phyloP scores from a whole-genome alignment of 2,888 invertebrate species.

The Alsophila aescularia region DNA sequence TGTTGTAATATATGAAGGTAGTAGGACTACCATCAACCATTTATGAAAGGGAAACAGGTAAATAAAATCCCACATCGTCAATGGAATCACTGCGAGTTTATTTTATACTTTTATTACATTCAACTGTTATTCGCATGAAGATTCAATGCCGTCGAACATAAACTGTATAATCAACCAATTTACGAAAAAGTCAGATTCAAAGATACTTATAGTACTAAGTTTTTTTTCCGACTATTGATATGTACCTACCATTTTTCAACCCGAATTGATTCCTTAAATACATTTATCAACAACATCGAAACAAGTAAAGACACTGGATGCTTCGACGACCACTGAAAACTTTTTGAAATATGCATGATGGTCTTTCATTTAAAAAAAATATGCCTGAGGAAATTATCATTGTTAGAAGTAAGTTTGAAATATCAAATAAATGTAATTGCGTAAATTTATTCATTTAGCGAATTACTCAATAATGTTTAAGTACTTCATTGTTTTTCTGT shows the following conservation, averaged over 20 bases:
- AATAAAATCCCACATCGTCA: slow-evolving; percentile 69
- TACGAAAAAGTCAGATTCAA: slow-evolving; percentile 69
- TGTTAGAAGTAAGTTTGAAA: no score
- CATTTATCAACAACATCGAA: slow-evolving; percentile 83
- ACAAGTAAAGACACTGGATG: slow-evolving; percentile 74
- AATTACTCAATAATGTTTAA: no score
- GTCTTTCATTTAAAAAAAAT: no score
- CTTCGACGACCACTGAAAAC: slow-evolving; percentile 53
- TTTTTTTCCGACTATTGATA: slow-evolving; percentile 72
- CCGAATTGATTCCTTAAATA: slow-evolving; percentile 81
- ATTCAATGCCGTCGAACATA: slow-evolving; percentile 68
- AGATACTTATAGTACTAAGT: slow-evolving; percentile 84
- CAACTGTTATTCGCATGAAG: slow-evolving; percentile 75
- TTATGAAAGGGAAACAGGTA: slow-evolving; percentile 20
- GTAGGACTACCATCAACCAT: not conserved
- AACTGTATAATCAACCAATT: slow-evolving; percentile 55
- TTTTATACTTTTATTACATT: slow-evolving; percentile 82
- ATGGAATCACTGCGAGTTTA: slow-evolving; percentile 85
- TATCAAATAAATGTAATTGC: no score
- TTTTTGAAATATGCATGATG: no score
- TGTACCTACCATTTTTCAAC: slow-evolving; percentile 65
- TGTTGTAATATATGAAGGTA: no score
- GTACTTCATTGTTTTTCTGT: no score
- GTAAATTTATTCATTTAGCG: no score
- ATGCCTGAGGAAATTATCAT: no score